These are phyloP conservation scores for Aramus guarauna DNA, from an alignment of 2,113 vertebrate species.

Conservation along the genomic window DNA sequence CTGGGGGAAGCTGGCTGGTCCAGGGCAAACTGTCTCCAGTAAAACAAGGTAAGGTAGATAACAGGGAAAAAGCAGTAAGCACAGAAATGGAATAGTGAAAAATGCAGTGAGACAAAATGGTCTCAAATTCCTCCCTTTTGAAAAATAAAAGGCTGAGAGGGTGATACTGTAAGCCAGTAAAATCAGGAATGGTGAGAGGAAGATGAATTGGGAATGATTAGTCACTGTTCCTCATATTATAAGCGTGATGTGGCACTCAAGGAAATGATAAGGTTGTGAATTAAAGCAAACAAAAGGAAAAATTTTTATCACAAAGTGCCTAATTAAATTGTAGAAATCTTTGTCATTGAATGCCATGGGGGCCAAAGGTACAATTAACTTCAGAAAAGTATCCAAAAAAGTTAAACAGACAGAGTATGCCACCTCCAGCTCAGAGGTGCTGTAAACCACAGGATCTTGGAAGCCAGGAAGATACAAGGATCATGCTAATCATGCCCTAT, in stretches of 20 bases:
- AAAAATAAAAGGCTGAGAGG: neutral
- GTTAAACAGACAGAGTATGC: neutral
- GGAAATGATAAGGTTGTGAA: neutral
- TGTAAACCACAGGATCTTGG: neutral
- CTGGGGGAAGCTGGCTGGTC: neutral
- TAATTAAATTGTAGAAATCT: neutral
- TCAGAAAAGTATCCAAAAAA: neutral
- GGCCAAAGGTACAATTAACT: neutral
- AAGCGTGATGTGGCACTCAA: neutral
- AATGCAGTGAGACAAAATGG: neutral
- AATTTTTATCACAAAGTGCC: neutral
- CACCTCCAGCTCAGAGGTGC: neutral
- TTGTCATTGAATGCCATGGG: neutral
- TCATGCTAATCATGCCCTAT: neutral
- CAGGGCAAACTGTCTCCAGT: neutral
- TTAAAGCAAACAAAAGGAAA: neutral
- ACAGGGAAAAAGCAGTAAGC: neutral
- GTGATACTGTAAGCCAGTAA: neutral
- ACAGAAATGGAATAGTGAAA: neutral
- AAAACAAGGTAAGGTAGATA: neutral
- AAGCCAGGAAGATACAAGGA: neutral
- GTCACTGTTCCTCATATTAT: neutral
- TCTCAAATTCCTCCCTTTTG: neutral
- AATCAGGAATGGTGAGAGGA: neutral
- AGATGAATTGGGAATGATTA: neutral